These are phyloP conservation scores for Siderastrea radians DNA, from an alignment of 92 coral and sea anemone species.

Conservation along the genomic window DNA sequence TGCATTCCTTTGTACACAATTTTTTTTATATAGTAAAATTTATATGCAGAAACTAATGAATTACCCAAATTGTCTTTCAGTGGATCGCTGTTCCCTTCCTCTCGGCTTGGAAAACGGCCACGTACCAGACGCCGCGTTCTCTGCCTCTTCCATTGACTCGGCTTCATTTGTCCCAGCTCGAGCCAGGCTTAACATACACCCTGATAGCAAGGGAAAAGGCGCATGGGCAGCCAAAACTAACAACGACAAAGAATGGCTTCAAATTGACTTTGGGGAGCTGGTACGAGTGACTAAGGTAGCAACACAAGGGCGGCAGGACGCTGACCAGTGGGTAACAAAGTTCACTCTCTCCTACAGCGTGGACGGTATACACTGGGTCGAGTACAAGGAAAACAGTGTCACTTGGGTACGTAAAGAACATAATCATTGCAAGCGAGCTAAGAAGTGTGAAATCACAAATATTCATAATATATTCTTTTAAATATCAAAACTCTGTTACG, in stretches of 20 bases:
- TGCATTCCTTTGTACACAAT: too few species aligned
- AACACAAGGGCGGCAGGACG: conserved; percentile 38
- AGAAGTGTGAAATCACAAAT: neutral
- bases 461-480: neutral
- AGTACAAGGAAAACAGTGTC: conserved; percentile 32
- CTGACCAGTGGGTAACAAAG: conserved; percentile 21
- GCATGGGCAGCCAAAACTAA: conserved; percentile 37
- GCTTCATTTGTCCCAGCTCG: conserved; percentile 2
- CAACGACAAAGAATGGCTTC: conserved; percentile 43
- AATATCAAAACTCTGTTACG: too few species aligned
- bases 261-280: conserved; percentile 41
- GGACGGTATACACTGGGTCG: conserved; percentile 44
- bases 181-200: conserved; percentile 36
- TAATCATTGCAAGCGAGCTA: too few species aligned
- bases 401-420: conserved; percentile 9
- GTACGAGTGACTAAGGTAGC: conserved; percentile 37
- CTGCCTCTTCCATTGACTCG: conserved; percentile 32
- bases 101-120: conserved; percentile 60
- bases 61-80: neutral
- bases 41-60: too few species aligned
- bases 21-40: too few species aligned
- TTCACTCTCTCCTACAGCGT: conserved; percentile 43
- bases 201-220: neutral
- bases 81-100: conserved; percentile 54
- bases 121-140: conserved; percentile 58